phyloP scores from a whole-genome alignment of 2,113 vertebrate species.

The Dunckerocampus dactyliophorus region DNA sequence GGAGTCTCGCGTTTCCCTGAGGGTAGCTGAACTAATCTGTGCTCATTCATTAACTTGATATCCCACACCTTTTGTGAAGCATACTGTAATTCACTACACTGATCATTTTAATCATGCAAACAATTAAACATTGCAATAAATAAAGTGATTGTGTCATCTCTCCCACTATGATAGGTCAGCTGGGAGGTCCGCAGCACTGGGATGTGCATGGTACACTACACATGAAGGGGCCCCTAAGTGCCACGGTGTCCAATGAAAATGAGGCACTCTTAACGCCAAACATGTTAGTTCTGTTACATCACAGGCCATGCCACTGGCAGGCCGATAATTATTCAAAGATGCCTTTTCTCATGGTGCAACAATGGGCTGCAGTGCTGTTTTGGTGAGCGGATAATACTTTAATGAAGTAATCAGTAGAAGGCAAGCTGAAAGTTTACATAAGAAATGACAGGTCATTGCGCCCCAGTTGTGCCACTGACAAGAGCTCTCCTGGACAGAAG shows the following conservation, averaged over 20 bases:
- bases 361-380: slow-evolving; percentile 48
- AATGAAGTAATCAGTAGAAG: slow-evolving; percentile 62
- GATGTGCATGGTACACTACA: slow-evolving; percentile 70
- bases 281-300: slow-evolving; percentile 75
- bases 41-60: no score
- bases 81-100: no score
- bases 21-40: no score
- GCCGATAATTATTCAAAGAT: slow-evolving; percentile 71
- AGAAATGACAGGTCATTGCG: slow-evolving; percentile 42
- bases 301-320: slow-evolving; percentile 55
- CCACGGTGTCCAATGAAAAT: slow-evolving; percentile 66
- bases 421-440: slow-evolving; percentile 60
- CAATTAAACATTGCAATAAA: slow-evolving; percentile 31
- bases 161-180: slow-evolving; percentile 34
- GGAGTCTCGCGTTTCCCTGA: slow-evolving; percentile 20
- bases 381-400: slow-evolving; percentile 62
- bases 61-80: no score
- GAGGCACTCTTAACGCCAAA: slow-evolving; percentile 76
- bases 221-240: slow-evolving; percentile 70
- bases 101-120: not conserved
- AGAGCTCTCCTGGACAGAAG: slow-evolving; percentile 41
- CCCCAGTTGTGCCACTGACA: slow-evolving; percentile 50
- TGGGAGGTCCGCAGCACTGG: slow-evolving; percentile 42
- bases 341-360: slow-evolving; percentile 70
- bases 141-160: slow-evolving; percentile 38